Base-by-base conservation (phyloP, 2,797 vertebrate species). In the Chaetophractus vellerosus region DNA sequence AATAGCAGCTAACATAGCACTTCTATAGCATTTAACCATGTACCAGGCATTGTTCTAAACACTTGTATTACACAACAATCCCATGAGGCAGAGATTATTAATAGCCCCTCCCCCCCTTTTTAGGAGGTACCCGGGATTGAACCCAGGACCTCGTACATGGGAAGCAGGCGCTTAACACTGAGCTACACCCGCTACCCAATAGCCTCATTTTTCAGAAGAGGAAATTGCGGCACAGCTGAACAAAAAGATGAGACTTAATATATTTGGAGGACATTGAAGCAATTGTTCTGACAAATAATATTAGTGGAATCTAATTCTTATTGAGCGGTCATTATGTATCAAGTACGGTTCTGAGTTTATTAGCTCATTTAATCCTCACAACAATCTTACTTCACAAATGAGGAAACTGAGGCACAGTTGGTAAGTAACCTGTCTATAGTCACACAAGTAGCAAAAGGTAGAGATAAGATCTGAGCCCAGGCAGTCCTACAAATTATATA, bases 381-480 rank as follows among this genome's bases (percentile, higher is more conserved):
- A 63, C 31, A 74, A 78, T 72, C 41, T 57, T 74, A 19, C 66
- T 76, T 90, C 50, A 48, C 21, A 75, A 90, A 36, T 81, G 57
- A 93, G 23, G 31, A 59, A 38, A 72, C 18, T 6, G 31, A 83
- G 72, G 24, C 61, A 94, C 36, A 84, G 64, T 87, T 75, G 36
- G 26, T 84, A 90, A 94, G 71, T 87, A 52, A 69, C 15, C 36
- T 87, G 36, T 74, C 48, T 87, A 82, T 82, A 78, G 33, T 45
- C 71, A 76, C 52, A 83, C 4, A 87, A 52, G 12, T 74, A 75
- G 3, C 79, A 50, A 69, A 48, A 64, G 12, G 33, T 59, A 41
- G 57, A 61, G 36, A 24, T 80, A 19, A 18, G 16, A 55, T 63
- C 26, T 64, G 33, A 80, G 57, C 16, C 12, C 59, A 41, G 82